Conservation (phyloP, 2,797 vertebrate genomes). For the Crenuchus spilurus region DNA sequence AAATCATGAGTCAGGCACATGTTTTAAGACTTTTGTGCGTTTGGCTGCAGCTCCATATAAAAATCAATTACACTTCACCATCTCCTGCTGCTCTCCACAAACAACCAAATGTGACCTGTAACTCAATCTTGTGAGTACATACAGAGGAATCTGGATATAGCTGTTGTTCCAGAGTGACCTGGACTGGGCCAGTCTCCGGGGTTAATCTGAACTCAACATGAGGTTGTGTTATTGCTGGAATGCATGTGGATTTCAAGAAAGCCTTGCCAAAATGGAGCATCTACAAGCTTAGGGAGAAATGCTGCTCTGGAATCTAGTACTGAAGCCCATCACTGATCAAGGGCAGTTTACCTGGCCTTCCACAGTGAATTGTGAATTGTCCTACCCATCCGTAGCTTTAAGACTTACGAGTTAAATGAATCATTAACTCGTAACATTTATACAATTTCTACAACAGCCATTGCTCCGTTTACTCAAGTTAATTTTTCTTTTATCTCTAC, state of each 20-base stretch:
- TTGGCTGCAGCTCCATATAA: background rate
- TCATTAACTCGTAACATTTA: too few relatives aligned
- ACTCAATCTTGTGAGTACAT: constrained; percentile 14
- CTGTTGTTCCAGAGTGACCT: constrained; percentile 2
- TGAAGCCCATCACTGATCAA: background rate
- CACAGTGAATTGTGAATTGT: too few relatives aligned
- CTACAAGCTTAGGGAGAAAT: background rate
- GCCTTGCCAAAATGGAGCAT: background rate
- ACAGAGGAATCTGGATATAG: constrained; percentile 20
- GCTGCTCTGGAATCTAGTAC: background rate
- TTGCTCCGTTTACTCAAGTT: too few relatives aligned
- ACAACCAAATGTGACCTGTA: constrained; percentile 9
- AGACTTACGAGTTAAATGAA: too few relatives aligned
- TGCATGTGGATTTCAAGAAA: background rate
- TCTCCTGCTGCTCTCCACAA: constrained; percentile 2
- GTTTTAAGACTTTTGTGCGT: background rate
- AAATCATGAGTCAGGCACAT: constrained; percentile 33
- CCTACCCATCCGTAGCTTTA: too few relatives aligned
- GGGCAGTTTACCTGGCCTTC: too few relatives aligned
- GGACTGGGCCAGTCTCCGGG: background rate
- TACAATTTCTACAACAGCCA: too few relatives aligned
- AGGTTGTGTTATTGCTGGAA: constrained; percentile 43
- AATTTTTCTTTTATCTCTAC: too few relatives aligned
- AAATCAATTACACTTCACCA: background rate
- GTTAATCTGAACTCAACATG: constrained; percentile 13